Conservation (phyloP, 2,113 vertebrate genomes). For the Eptesicus fuscus region DNA sequence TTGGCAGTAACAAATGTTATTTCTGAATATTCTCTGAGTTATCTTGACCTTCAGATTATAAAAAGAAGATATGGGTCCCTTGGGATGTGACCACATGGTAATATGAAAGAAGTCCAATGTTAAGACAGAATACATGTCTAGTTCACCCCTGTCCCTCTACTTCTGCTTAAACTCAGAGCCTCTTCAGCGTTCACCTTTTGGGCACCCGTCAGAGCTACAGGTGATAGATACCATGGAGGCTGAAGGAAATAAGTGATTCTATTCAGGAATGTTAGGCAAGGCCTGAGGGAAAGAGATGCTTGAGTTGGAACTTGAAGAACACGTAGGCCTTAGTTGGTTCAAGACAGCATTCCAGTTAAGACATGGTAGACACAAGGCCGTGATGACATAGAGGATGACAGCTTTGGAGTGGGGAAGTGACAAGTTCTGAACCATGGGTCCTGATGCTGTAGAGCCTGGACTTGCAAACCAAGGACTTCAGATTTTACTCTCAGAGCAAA, state of each 20-base stretch:
- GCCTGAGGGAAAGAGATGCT: not conserved
- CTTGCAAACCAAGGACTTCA: not conserved
- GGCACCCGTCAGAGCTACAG: not conserved
- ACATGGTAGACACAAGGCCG: no score
- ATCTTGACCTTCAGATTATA: slow-evolving; percentile 47
- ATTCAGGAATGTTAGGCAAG: not conserved
- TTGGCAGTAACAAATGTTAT: slow-evolving; percentile 21
- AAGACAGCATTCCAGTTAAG: not conserved
- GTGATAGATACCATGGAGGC: not conserved
- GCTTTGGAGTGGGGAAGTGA: not conserved
- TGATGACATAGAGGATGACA: not conserved
- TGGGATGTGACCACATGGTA: not conserved
- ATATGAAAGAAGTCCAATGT: slow-evolving; percentile 17
- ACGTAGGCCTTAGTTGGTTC: not conserved
- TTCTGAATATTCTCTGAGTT: slow-evolving; percentile 52
- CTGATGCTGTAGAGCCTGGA: not conserved
- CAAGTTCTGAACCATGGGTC: not conserved
- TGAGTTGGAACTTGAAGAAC: not conserved
- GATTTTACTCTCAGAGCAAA: not conserved
- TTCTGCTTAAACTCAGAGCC: not conserved
- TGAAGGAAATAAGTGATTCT: not conserved
- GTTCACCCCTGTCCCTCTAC: not conserved
- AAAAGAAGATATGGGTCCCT: slow-evolving; percentile 32
- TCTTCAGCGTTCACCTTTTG: not conserved
- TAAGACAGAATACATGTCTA: not conserved